phyloP scores from a whole-genome alignment of 2,113 vertebrate species.

The Brachyistius frenatus region DNA sequence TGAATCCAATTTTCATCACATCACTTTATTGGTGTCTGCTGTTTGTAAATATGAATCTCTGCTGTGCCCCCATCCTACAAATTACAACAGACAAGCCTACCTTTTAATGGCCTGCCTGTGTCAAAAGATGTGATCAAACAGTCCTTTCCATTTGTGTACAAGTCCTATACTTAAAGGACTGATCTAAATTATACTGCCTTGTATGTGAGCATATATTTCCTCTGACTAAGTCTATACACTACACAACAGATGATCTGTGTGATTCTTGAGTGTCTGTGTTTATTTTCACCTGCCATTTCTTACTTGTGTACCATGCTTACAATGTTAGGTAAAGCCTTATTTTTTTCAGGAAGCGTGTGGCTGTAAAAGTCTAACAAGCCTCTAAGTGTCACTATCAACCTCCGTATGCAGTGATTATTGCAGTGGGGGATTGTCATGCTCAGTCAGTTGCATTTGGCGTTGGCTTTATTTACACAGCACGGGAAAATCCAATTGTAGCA shows the following conservation, averaged over 20 bases:
- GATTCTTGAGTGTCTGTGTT: background rate
- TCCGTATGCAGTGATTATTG: constrained; percentile 47
- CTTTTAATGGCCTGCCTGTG: background rate
- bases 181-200: background rate
- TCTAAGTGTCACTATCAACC: constrained; percentile 35
- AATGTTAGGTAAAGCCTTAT: constrained; percentile 17
- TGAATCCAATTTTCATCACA: background rate
- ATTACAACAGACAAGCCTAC: background rate
- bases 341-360: constrained; percentile 7
- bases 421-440: constrained; percentile 30
- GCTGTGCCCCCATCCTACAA: background rate
- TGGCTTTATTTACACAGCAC: constrained; percentile 36
- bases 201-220: background rate
- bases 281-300: constrained; percentile 25
- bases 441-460: constrained; percentile 31
- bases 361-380: constrained; percentile 37
- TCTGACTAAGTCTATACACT: background rate
- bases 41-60: no score
- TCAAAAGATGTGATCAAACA: background rate
- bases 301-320: background rate
- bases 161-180: background rate
- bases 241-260: background rate
- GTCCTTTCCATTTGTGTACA: background rate
- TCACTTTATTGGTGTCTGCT: background rate
- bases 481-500: constrained; percentile 29